Evolutionary conservation across 2,797 vertebrate genomes (phyloP), one percentile per base, ranked within the genome.

Genomic region (Pempheris klunzingeri): DNA sequence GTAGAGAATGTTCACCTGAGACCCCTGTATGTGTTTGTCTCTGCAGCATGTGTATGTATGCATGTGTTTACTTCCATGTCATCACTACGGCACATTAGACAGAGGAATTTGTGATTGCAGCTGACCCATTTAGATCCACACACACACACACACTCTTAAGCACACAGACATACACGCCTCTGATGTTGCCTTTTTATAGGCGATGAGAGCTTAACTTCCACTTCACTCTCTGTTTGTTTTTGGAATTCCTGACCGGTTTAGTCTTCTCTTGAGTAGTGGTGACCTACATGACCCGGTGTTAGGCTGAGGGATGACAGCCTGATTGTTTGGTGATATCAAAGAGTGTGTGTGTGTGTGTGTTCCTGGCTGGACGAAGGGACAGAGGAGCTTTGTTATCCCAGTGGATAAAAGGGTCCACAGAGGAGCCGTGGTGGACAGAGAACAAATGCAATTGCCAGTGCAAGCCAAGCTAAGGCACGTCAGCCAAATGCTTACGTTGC

Each of bases 361-460:
- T 66, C 47, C 50, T n/a, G n/a, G 22, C 44, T 60, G 49, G 65
- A 47, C 22, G 47, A 65, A 43, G 64, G 66, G 71, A 92, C 90
- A 92, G 90, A 85, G 86, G 52, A 78, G 74, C 87, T 87, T 88
- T 91, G 88, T 92, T 66, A 67, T 73, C 41, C 26, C 36, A 59
- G 44, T 34, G 80, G 79, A 82, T 78, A 69, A 85, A 78, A 81
- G 81, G 70, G 53, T 69, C 62, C 69, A 82, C 18, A 80, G 82
- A 73, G 66, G 68, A 82, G 28, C 53, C n/a, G 64, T 59, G 52
- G 69, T 76, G 74, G 61, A 55, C 66, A 34, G 62, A 76, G 81
- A 87, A 86, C 83, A 87, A 89, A 81, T 67, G 44, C 69, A 59
- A 67, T 65, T 79, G 81, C 83, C 69, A 77, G 49, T 24, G 58